A percentile compares a stretch with the other conserved stretches of the same genome.
phyloP scores from a whole-genome alignment of 2,888 invertebrate genomes.

The Brassicogethes aeneus region DNA sequence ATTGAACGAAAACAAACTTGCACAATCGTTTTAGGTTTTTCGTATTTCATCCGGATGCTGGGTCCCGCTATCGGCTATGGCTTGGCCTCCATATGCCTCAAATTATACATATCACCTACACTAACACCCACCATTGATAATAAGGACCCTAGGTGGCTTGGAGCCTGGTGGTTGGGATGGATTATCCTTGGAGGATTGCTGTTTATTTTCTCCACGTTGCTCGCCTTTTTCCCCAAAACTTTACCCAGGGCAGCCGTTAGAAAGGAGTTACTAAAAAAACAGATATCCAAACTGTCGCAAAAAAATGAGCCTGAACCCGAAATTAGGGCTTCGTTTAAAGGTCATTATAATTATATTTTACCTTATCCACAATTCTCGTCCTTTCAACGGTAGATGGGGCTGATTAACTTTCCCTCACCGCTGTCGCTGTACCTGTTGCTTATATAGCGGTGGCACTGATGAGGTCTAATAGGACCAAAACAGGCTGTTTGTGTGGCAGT shows the following conservation, averaged over 20 bases:
- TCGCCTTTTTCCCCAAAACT: slow-evolving; percentile 61
- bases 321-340: slow-evolving; percentile 40
- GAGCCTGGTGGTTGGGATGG: slow-evolving; percentile 80
- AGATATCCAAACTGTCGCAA: slow-evolving; percentile 19
- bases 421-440: too few relatives aligned
- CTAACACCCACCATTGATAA: slow-evolving; percentile 55
- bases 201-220: slow-evolving; percentile 49
- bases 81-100: slow-evolving; percentile 54
- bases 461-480: too few relatives aligned
- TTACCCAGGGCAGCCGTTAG: slow-evolving; percentile 56
- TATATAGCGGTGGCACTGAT: too few relatives aligned
- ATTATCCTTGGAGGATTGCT: slow-evolving; percentile 52
- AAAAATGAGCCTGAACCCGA: slow-evolving; percentile 26
- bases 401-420: too few relatives aligned
- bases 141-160: slow-evolving; percentile 67
- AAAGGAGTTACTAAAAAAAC: slow-evolving; percentile 34
- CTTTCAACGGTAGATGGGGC: too few relatives aligned
- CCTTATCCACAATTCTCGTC: too few relatives aligned
- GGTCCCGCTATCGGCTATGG: slow-evolving; percentile 63
- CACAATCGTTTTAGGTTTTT: slow-evolving; percentile 49
- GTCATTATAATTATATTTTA: slow-evolving; percentile 15
- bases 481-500: too few relatives aligned
- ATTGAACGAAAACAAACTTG: too few relatives aligned
- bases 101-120: slow-evolving; percentile 56
- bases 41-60: slow-evolving; percentile 58